Conservation (phyloP, 1,140 invertebrate genomes). For the Tetramorium parvispinum region DNA sequence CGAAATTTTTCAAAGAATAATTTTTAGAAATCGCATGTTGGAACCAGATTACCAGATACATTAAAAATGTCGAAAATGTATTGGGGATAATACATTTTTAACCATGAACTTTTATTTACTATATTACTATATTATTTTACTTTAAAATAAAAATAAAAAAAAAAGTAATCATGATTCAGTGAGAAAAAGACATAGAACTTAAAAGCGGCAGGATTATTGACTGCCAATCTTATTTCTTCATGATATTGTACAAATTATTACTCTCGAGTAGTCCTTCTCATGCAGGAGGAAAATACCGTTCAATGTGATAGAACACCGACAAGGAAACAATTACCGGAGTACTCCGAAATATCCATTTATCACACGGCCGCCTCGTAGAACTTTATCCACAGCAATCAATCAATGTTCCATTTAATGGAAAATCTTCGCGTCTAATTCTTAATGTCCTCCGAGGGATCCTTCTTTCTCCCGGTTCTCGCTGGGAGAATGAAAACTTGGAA, state of each 20-base stretch:
- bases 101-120: neutral
- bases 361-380: conserved; percentile 62
- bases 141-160: neutral
- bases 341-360: conserved; percentile 70
- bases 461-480: conserved; percentile 38
- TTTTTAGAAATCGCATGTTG: neutral
- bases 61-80: conserved; percentile 5
- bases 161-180: neutral
- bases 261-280: conserved; percentile 20
- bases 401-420: conserved; percentile 74
- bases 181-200: neutral
- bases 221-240: neutral
- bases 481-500: conserved; percentile 58
- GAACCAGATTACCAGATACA: neutral
- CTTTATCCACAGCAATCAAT: conserved; percentile 70
- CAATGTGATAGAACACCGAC: conserved; percentile 58
- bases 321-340: conserved; percentile 67
- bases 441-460: conserved; percentile 50
- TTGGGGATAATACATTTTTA: neutral
- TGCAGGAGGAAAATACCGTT: conserved; percentile 37
- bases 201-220: neutral
- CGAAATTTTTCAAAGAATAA: neutral
- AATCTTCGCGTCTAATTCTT: conserved; percentile 67
- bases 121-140: neutral
- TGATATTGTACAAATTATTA: conserved; percentile 54